Evolutionary conservation across 2,888 invertebrate genomes (phyloP), one percentile per base, ranked within the genome.

Genomic region (Melanargia galathea): DNA sequence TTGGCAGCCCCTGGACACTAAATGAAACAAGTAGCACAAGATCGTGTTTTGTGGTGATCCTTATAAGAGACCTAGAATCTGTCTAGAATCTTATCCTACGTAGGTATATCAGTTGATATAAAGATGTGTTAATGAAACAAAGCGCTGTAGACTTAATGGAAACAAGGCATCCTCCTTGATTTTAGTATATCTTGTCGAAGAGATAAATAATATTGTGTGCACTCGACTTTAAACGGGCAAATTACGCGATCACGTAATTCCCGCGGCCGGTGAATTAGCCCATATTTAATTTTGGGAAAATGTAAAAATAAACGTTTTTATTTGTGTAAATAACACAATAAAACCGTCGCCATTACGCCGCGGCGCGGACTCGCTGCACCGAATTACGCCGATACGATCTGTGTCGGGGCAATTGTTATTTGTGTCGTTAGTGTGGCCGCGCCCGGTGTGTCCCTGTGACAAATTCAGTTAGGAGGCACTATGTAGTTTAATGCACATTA

Each of bases 261-360:
- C 81, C 80, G 79, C 78, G 70, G 73, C 73, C 69, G 71, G 74
- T 75, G 84, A 90, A 90, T 89, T 90, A 82, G 88, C 77, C 84
- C 87, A 85, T 91, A 90, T 90, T 90, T 90, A 91, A 90, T 90
- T 89, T 91, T 90, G 88, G 90, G 90, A 90, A 90, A 91, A 91
- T 90, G 89, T 90, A 82, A 84, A 90, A 90, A 91, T 91, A 91
- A 90, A 90, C 90, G 90, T 88, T 90, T 91, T 91, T 90, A 91
- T 91, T 91, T 90, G 91, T 90, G 90, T 90, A 90, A 91, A 90
- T 90, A 90, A 89, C 90, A 90, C 90, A 91, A 90, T 90, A 90
- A 90, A 90, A 82, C 77, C 78, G 78, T 74, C 71, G 83, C 81
- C 73, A 87, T 89, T 90, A 90, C 77, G 74, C 68, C 79, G 83